Evolutionary conservation across 2,113 vertebrate genomes (phyloP).

Genomic region (Dolichallabes microphthalmus): DNA sequence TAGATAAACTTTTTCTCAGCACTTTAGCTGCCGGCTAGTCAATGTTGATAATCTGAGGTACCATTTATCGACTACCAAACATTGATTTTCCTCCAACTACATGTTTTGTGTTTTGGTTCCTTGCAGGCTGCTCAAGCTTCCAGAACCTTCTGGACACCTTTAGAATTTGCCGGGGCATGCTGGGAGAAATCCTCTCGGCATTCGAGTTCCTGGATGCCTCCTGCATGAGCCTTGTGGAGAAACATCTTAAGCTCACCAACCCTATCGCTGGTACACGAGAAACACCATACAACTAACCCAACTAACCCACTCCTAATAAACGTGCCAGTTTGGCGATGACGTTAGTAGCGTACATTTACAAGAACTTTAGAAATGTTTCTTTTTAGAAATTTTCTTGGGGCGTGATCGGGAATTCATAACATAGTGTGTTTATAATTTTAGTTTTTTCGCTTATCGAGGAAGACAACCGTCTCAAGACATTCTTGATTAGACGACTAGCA

Average conservation of each 20-base stretch:
- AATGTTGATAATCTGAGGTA: neutral
- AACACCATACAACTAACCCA: neutral
- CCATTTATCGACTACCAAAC: neutral
- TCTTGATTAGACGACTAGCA: neutral
- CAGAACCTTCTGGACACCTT: slow-evolving; percentile 83
- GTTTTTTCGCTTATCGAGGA: neutral
- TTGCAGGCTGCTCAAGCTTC: slow-evolving; percentile 84
- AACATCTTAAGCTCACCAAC: slow-evolving; percentile 79
- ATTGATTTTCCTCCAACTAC: neutral
- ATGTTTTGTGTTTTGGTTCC: slow-evolving; percentile 1
- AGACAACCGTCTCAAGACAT: neutral
- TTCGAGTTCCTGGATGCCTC: slow-evolving; percentile 90
- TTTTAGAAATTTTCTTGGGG: no score
- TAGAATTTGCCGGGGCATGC: slow-evolving; percentile 78
- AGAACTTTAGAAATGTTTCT: no score
- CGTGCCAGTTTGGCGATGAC: no score
- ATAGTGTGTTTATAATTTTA: neutral
- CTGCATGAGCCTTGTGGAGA: slow-evolving; percentile 84
- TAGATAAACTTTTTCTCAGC: no score
- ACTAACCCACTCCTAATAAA: no score
- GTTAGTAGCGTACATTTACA: no score
- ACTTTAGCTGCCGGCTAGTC: no score
- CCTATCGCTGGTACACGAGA: slow-evolving; percentile 81
- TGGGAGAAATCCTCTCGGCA: slow-evolving; percentile 94
- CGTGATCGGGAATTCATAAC: no score